These are phyloP conservation scores for Eremobia ochroleuca DNA, from an alignment of 2,888 invertebrate genomes.

Conservation along the genomic window DNA sequence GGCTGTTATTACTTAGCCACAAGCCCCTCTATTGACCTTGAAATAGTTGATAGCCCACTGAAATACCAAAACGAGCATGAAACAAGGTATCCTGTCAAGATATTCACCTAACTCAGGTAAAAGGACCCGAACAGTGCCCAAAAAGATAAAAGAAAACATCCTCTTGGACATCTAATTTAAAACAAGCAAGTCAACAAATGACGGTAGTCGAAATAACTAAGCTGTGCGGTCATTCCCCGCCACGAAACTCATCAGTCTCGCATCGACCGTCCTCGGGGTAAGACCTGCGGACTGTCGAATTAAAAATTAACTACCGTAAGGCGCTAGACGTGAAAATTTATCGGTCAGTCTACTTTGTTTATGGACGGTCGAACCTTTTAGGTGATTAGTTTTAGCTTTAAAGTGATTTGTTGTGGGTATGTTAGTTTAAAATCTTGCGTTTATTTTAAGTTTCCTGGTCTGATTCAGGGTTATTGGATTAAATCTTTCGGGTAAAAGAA, in stretches of 20 bases:
- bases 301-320: constrained; percentile 86
- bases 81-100: constrained; percentile 17
- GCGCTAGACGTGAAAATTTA: constrained; percentile 81
- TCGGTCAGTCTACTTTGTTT: constrained; percentile 82
- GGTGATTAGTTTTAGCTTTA: constrained; percentile 80
- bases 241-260: constrained; percentile 84
- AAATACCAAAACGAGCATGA: constrained; percentile 20
- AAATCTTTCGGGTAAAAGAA: neutral
- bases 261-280: constrained; percentile 81
- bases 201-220: constrained; percentile 89
- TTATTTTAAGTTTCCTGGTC: constrained; percentile 30
- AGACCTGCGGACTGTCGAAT: constrained; percentile 84
- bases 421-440: constrained; percentile 53
- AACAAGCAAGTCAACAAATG: constrained; percentile 85
- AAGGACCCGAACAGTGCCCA: constrained; percentile 41
- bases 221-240: constrained; percentile 81
- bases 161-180: constrained; percentile 83
- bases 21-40: constrained; percentile 31
- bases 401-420: constrained; percentile 71
- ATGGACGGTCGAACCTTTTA: constrained; percentile 80
- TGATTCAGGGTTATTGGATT: constrained; percentile 17
- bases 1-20: too few relatives aligned
- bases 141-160: constrained; percentile 73
- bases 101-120: constrained; percentile 49
- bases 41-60: neutral